A percentile compares a stretch with the other conserved stretches of the same genome.
Evolutionary conservation across 2,888 invertebrate species (phyloP).

Genomic region (Orchestes rusci): DNA sequence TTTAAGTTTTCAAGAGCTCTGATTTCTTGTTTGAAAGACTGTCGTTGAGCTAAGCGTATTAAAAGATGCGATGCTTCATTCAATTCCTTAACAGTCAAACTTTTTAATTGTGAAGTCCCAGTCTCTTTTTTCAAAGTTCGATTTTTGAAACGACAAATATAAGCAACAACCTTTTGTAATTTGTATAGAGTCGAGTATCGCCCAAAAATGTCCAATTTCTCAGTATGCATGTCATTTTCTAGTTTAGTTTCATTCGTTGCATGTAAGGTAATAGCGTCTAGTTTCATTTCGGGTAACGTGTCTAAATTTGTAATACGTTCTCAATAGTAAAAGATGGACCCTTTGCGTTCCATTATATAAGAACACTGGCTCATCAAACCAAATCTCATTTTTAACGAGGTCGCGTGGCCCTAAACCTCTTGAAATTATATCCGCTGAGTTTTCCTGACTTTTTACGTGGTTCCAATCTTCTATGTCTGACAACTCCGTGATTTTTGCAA

Average conservation of each 20-base stretch:
- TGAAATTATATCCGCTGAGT: no score
- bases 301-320: no score
- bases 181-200: no score
- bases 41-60: background rate
- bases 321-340: no score
- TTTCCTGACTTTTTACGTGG: no score
- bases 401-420: slow-evolving; percentile 1
- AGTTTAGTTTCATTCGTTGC: no score
- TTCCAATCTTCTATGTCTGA: background rate
- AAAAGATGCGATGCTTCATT: background rate
- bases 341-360: no score
- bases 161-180: background rate
- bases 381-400: background rate
- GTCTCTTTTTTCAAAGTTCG: background rate
- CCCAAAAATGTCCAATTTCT: no score
- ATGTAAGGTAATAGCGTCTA: no score
- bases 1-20: background rate
- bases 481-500: background rate
- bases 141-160: no score
- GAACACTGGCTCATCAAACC: background rate
- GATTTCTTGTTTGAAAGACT: background rate
- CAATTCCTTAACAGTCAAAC: background rate
- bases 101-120: background rate
- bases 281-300: no score
- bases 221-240: no score